phyloP scores from a whole-genome alignment of 1,140 invertebrate species.

The Atta cephalotes region DNA sequence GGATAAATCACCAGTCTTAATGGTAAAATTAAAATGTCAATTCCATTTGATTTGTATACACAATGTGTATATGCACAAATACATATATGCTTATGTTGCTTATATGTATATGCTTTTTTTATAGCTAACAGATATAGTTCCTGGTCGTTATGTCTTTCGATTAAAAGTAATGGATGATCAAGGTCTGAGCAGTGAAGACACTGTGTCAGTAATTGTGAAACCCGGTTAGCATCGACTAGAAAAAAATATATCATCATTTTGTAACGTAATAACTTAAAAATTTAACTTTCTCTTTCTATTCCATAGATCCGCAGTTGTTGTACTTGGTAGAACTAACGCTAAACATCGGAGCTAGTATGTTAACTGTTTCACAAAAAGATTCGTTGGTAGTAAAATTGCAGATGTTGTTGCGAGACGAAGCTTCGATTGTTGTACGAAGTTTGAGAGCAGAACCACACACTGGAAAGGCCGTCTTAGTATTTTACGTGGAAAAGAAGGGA shows the following conservation, averaged over 20 bases:
- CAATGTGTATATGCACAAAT: background rate
- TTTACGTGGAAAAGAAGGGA: conserved; percentile 88
- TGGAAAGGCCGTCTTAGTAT: conserved; percentile 88
- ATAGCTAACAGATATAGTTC: conserved; percentile 93
- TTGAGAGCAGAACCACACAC: conserved; percentile 88
- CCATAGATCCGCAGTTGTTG: conserved; percentile 89
- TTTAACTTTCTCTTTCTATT: conserved; percentile 56
- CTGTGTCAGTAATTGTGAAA: conserved; percentile 94
- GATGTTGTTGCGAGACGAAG: conserved; percentile 90
- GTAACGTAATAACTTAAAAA: conserved; percentile 17
- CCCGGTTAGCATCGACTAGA: conserved; percentile 85
- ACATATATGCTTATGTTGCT: background rate
- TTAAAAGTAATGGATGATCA: conserved; percentile 96
- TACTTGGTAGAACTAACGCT: conserved; percentile 94
- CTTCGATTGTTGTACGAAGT: conserved; percentile 88
- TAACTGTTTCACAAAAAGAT: conserved; percentile 92
- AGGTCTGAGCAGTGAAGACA: conserved; percentile 92
- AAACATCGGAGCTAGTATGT: conserved; percentile 90
- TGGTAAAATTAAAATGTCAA: conserved; percentile 86
- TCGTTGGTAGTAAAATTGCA: conserved; percentile 92
- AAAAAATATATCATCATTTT: background rate
- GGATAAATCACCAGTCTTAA: conserved; percentile 91
- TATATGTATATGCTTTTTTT: conserved; percentile 39
- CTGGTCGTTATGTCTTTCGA: conserved; percentile 95
- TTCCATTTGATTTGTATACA: too few species aligned